A percentile compares a stretch with the other conserved stretches of the same genome.
These are phyloP conservation scores for Tachypleus tridentatus DNA, from an alignment of 1,140 invertebrate species.

Conservation along the genomic window DNA sequence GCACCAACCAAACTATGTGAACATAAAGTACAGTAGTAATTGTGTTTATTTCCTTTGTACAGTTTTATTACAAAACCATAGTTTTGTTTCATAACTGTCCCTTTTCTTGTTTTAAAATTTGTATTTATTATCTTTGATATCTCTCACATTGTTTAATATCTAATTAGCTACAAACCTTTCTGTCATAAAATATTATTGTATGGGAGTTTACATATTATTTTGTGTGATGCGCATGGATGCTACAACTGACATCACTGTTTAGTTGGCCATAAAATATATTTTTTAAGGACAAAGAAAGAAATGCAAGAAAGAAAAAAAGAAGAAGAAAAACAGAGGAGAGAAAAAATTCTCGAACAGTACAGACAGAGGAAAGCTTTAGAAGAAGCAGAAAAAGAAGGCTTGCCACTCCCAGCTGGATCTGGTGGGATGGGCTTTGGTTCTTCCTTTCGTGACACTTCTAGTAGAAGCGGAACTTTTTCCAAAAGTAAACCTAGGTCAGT, in stretches of 20 bases:
- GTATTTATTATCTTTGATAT: no score
- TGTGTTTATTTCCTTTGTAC: no score
- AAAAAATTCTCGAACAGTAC: conserved; percentile 84
- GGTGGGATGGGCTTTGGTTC: neutral
- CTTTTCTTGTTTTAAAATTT: no score
- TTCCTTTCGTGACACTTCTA: conserved; percentile 3
- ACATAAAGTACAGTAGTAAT: no score
- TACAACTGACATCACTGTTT: neutral
- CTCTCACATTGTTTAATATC: no score
- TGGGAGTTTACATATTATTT: neutral
- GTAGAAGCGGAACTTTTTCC: conserved; percentile 13
- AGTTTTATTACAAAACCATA: no score
- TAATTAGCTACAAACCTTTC: no score
- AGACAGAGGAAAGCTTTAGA: conserved; percentile 87
- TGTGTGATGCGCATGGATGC: neutral
- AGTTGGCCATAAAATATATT: neutral
- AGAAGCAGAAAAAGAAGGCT: conserved; percentile 45
- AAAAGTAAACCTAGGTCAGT: conserved; percentile 16
- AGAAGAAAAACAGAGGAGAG: conserved; percentile 72
- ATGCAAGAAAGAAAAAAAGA: conserved; percentile 72
- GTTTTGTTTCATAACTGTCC: no score
- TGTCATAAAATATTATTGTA: neutral
- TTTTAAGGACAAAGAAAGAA: conserved; percentile 62
- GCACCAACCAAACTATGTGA: no score
- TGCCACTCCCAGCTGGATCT: neutral